Conservation (phyloP, 1,140 invertebrate genomes). For the Brachystomella parvula region DNA sequence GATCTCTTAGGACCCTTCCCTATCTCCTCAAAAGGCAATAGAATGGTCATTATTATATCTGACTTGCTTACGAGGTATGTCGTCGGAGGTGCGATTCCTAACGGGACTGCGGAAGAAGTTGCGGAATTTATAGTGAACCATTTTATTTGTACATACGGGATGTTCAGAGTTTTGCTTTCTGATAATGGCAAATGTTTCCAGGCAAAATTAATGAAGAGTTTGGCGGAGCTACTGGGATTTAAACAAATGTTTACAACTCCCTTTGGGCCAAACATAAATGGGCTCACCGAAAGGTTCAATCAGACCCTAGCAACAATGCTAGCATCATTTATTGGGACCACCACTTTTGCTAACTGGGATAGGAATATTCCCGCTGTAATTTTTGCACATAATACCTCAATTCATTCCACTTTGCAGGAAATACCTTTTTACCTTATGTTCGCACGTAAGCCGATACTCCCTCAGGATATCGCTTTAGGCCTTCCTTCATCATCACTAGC, state of each 20-base stretch:
- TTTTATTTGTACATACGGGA: not conserved
- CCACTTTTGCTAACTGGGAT: not conserved
- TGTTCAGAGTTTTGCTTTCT: not conserved
- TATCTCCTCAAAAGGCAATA: not conserved
- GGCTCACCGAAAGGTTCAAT: conserved; percentile 16
- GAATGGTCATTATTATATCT: not conserved
- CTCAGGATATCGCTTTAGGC: too few species aligned
- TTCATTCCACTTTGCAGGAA: not conserved
- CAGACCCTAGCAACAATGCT: conserved; percentile 8
- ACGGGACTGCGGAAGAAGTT: too few species aligned
- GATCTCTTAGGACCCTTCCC: not conserved
- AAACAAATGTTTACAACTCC: conserved; percentile 11
- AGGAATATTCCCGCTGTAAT: not conserved
- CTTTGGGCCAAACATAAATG: too few species aligned
- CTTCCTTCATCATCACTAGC: not conserved
- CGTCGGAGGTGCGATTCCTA: not conserved
- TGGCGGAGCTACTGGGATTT: not conserved
- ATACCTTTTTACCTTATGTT: not conserved
- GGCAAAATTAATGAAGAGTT: not conserved
- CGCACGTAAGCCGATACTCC: not conserved
- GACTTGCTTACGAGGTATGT: not conserved
- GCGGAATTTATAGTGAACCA: not conserved
- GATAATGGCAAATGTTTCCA: too few species aligned
- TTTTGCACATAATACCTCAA: conserved; percentile 3
- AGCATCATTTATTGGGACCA: not conserved